A percentile compares a stretch with the other conserved stretches of the same genome.
These are phyloP conservation scores for Acrobasis consociella DNA, from an alignment of 2,888 invertebrate species.

Conservation along the genomic window DNA sequence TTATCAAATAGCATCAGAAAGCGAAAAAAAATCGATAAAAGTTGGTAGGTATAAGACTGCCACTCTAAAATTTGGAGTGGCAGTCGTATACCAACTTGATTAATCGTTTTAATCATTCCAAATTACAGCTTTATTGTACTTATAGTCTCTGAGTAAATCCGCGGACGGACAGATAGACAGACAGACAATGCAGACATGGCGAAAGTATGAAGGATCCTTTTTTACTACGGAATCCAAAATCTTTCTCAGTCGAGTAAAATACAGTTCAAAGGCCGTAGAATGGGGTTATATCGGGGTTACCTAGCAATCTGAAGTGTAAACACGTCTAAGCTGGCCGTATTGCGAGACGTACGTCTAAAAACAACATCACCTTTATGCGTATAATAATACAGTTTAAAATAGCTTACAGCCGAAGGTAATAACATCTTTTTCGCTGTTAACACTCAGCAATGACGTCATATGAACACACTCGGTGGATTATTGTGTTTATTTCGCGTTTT, in stretches of 20 bases:
- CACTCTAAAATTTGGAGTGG: too few relatives aligned
- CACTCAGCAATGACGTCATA: not conserved
- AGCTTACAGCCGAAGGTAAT: not conserved
- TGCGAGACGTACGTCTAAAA: not conserved
- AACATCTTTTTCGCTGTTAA: constrained; percentile 1
- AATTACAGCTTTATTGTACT: too few relatives aligned
- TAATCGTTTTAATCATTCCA: too few relatives aligned
- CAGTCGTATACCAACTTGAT: too few relatives aligned
- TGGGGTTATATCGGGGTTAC: constrained; percentile 16
- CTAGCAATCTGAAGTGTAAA: constrained; percentile 10
- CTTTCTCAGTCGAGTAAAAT: not conserved
- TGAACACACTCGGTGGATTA: not conserved
- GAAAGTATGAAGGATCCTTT: too few relatives aligned
- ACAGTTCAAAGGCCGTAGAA: constrained; percentile 11
- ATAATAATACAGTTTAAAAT: not conserved
- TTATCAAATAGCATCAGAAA: too few relatives aligned
- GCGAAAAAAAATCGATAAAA: too few relatives aligned
- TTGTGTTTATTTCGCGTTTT: constrained; percentile 14
- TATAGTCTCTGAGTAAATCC: too few relatives aligned
- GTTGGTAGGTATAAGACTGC: too few relatives aligned
- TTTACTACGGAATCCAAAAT: too few relatives aligned
- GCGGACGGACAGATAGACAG: too few relatives aligned
- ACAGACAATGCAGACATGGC: too few relatives aligned
- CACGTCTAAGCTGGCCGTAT: not conserved
- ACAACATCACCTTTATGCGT: not conserved